Conservation (phyloP, 2,113 vertebrate genomes). For the Cromileptes altivelis region DNA sequence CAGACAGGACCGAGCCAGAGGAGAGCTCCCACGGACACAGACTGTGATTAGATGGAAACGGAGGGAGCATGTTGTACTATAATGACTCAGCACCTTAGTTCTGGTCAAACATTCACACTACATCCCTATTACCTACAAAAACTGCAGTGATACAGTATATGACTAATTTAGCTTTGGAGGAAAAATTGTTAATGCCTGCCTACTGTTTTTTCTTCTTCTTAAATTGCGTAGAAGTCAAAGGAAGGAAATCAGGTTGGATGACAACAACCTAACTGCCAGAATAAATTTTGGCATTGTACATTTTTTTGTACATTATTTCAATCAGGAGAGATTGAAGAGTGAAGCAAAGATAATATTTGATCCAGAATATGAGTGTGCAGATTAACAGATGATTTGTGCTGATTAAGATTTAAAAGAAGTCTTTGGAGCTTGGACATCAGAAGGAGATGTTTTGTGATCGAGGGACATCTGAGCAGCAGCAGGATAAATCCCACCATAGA, state of each 20-base stretch:
- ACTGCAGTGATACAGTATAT: background rate
- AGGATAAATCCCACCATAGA: no score
- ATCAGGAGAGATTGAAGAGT: no score
- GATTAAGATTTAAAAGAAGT: no score
- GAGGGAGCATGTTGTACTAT: slow-evolving; percentile 1
- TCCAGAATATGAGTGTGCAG: no score
- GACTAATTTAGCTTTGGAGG: background rate
- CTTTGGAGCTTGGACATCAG: no score
- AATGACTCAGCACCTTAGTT: slow-evolving; percentile 45
- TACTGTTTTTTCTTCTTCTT: background rate
- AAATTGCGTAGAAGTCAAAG: background rate
- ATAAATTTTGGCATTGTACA: no score
- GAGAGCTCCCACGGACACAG: slow-evolving; percentile 21
- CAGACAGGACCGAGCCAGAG: slow-evolving; percentile 18
- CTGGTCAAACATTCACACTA: background rate
- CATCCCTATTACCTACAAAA: background rate
- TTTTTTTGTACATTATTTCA: no score
- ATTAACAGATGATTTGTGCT: no score
- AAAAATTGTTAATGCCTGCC: background rate
- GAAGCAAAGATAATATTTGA: no score
- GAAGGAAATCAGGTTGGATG: background rate
- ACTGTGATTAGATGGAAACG: slow-evolving; percentile 31
- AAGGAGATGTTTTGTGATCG: no score
- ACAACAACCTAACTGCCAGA: no score
- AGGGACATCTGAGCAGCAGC: no score